Evolutionary conservation across 2,113 vertebrate genomes (phyloP).

Genomic region (Plotosus lineatus): DNA sequence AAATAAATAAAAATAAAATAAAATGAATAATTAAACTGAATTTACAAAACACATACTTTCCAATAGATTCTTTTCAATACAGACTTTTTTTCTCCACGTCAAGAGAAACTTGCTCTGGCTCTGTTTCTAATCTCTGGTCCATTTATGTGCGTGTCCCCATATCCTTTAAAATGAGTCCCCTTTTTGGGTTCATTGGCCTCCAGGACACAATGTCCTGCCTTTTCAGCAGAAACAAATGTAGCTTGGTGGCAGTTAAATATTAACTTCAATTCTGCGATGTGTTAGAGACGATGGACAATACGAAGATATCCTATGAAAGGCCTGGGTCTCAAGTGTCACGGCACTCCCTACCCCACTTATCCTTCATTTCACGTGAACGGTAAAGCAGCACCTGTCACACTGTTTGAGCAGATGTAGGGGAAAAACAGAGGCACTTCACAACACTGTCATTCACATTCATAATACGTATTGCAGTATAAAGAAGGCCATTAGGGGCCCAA

Average conservation of each 20-base stretch:
- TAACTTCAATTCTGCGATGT: slow-evolving; percentile 3
- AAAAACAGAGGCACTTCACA: slow-evolving; percentile 92
- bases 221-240: slow-evolving; percentile 1
- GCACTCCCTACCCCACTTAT: slow-evolving; percentile 50
- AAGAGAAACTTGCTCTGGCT: background rate
- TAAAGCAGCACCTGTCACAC: slow-evolving; percentile 70
- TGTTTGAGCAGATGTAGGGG: slow-evolving; percentile 66
- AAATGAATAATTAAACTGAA: no score
- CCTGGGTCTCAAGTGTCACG: slow-evolving; percentile 34
- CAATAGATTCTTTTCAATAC: background rate
- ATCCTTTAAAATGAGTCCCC: background rate
- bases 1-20: no score
- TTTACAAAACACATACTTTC: background rate
- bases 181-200: background rate
- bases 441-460: slow-evolving; percentile 98
- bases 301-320: background rate
- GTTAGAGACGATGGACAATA: slow-evolving; percentile 40
- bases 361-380: slow-evolving; percentile 14
- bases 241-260: slow-evolving; percentile 10
- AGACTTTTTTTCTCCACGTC: background rate
- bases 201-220: background rate
- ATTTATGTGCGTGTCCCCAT: background rate
- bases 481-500: slow-evolving; percentile 97
- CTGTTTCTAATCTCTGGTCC: background rate
- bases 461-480: slow-evolving; percentile 99